Conservation (phyloP, 2,888 invertebrate species). For the Phytoseiulus persimilis region DNA sequence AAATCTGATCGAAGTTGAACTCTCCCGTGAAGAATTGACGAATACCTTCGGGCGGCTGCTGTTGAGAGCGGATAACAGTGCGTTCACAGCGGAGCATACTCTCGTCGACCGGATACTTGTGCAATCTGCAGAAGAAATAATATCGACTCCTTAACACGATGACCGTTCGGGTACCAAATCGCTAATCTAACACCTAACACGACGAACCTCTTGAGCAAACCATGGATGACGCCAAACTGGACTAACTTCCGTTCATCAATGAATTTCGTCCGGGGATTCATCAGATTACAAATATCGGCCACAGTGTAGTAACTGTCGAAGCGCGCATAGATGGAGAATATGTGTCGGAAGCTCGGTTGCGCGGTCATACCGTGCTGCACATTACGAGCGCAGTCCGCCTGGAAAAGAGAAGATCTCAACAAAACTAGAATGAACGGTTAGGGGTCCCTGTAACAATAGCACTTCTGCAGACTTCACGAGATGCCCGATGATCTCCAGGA, state of each 20-base stretch:
- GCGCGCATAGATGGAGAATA: conserved; percentile 66
- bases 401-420: neutral
- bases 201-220: conserved; percentile 56
- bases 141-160: too few relatives aligned
- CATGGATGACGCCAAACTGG: conserved; percentile 76
- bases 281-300: conserved; percentile 64
- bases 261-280: conserved; percentile 64
- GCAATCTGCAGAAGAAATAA: conserved; percentile 59
- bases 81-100: conserved; percentile 39
- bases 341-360: conserved; percentile 61
- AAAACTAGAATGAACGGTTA: neutral
- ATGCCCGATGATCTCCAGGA: too few relatives aligned
- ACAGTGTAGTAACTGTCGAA: conserved; percentile 55
- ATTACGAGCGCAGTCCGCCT: conserved; percentile 33
- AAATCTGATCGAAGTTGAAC: conserved; percentile 78
- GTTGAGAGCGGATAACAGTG: conserved; percentile 37
- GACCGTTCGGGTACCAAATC: too few relatives aligned
- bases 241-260: conserved; percentile 62
- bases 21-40: conserved; percentile 64
- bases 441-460: too few relatives aligned
- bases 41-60: conserved; percentile 47
- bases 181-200: too few relatives aligned
- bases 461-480: neutral
- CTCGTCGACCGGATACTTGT: conserved; percentile 56
- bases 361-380: conserved; percentile 11